phyloP scores from a whole-genome alignment of 2,797 vertebrate species.

The Anisognathus igniventris region DNA sequence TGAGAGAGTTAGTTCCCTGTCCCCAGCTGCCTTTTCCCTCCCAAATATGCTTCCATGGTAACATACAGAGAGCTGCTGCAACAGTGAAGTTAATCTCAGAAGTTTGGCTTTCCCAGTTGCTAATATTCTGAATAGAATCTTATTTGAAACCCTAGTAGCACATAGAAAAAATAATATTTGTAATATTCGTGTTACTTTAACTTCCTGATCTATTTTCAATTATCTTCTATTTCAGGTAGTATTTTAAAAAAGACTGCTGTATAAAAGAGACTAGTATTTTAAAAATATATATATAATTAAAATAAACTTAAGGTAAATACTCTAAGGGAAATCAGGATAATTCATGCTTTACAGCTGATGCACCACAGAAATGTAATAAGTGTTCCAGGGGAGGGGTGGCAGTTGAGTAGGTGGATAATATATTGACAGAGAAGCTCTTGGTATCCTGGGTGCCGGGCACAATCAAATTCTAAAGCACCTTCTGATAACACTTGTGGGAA shows the following conservation, averaged over 20 bases:
- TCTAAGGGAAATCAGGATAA: background rate
- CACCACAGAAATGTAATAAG: background rate
- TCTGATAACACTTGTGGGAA: background rate
- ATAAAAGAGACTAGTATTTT: background rate
- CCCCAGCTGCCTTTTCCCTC: background rate
- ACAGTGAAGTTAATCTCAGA: background rate
- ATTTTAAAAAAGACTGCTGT: background rate
- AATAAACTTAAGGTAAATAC: background rate
- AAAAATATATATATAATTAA: background rate
- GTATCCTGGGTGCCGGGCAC: background rate
- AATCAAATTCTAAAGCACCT: background rate
- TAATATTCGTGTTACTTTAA: background rate
- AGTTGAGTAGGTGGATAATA: background rate
- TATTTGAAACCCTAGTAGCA: background rate
- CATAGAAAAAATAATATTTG: background rate
- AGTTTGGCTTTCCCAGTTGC: background rate
- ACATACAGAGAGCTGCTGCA: background rate
- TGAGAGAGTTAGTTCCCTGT: background rate
- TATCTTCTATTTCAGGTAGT: background rate
- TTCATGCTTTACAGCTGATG: background rate
- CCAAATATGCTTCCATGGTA: conserved; percentile 32
- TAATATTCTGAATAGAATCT: background rate
- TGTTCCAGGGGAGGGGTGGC: background rate
- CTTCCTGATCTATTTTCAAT: background rate
- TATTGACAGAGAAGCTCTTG: background rate